Conservation (phyloP, 2,113 vertebrate species). For the Nyctereutes procyonoides region DNA sequence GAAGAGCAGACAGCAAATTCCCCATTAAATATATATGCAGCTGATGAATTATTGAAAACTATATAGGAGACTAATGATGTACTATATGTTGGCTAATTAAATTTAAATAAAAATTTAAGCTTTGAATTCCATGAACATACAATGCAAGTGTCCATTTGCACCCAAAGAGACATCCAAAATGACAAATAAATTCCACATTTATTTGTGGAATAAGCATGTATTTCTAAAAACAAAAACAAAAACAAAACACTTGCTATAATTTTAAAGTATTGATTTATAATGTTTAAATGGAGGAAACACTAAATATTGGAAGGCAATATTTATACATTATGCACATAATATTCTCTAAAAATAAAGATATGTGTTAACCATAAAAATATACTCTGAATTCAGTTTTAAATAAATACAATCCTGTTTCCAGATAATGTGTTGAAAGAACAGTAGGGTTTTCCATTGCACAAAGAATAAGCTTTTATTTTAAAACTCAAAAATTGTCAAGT, state of each 20-base stretch:
- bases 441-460: neutral
- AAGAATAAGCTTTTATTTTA: slow-evolving; percentile 53
- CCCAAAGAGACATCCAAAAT: neutral
- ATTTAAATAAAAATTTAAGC: neutral
- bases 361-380: slow-evolving; percentile 13
- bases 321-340: neutral
- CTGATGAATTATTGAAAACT: no score
- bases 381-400: neutral
- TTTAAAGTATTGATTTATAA: neutral
- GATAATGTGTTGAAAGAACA: neutral
- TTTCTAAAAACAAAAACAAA: neutral
- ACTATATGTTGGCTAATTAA: no score
- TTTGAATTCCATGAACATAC: neutral
- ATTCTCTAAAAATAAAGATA: slow-evolving; percentile 11
- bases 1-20: neutral
- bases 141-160: neutral
- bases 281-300: neutral
- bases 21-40: neutral
- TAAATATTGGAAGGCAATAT: neutral
- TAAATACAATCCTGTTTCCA: neutral
- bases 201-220: slow-evolving; percentile 11
- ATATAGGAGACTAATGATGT: no score
- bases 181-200: neutral
- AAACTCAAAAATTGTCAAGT: slow-evolving; percentile 6
- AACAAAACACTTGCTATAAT: neutral